A percentile compares a stretch with the other conserved stretches of the same genome.
These are phyloP conservation scores for Tangara arthus DNA, from an alignment of 2,797 vertebrate genomes.

Conservation along the genomic window DNA sequence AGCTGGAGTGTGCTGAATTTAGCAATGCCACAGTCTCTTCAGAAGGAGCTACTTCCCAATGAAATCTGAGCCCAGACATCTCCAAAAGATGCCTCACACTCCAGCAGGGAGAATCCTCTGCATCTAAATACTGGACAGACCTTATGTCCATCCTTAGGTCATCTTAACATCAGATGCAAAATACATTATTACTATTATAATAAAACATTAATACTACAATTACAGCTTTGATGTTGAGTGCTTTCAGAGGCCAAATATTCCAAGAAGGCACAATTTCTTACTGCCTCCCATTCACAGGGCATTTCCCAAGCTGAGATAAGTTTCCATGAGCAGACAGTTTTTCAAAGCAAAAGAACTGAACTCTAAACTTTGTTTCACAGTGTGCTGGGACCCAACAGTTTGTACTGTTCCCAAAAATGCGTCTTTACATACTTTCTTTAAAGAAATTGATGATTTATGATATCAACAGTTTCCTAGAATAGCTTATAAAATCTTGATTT, in stretches of 20 bases:
- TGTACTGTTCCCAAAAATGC: neutral
- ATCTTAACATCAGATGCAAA: neutral
- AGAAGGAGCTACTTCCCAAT: neutral
- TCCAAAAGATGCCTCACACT: neutral
- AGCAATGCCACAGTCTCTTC: neutral
- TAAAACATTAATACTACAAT: neutral
- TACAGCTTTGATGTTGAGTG: neutral
- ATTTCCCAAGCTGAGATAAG: neutral
- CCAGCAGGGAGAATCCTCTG: neutral
- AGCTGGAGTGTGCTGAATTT: neutral
- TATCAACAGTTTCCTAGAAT: neutral
- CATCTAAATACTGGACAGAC: neutral
- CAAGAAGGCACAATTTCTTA: neutral
- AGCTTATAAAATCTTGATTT: neutral
- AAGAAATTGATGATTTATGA: neutral
- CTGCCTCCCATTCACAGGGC: neutral
- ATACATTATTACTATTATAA: neutral
- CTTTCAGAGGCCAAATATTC: neutral
- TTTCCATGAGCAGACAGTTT: neutral
- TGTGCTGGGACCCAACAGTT: neutral
- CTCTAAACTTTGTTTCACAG: neutral
- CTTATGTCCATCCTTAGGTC: neutral
- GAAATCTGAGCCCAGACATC: neutral
- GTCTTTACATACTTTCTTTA: neutral
- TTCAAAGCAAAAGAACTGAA: neutral